Evolutionary conservation across 1,140 invertebrate genomes (phyloP).

Genomic region (Achroia grisella): DNA sequence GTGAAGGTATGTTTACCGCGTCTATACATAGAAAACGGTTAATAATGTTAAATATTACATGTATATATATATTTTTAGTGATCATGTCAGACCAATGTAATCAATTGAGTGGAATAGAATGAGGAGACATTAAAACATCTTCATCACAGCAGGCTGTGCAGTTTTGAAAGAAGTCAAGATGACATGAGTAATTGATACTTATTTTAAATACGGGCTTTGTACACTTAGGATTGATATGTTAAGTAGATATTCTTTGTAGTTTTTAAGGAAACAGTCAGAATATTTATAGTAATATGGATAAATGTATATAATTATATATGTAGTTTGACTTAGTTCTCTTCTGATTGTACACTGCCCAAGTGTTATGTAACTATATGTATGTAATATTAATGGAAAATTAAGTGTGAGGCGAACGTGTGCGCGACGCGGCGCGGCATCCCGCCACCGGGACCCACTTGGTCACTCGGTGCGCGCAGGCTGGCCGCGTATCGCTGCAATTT

Average conservation of each 20-base stretch:
- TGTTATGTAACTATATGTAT: constrained; percentile 6
- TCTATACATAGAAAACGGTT: constrained; percentile 24
- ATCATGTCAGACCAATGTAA: too few relatives aligned
- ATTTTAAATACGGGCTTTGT: constrained; percentile 20
- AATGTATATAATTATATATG: constrained; percentile 36
- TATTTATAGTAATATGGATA: constrained; percentile 35
- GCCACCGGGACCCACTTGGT: not conserved
- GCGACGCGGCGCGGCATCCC: not conserved
- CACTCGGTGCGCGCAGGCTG: not conserved
- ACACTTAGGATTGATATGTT: constrained; percentile 29
- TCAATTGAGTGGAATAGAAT: too few relatives aligned
- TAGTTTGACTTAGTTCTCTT: constrained; percentile 18
- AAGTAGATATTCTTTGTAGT: constrained; percentile 26
- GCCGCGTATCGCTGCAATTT: constrained; percentile 54
- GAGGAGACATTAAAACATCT: constrained; percentile 4
- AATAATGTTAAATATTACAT: constrained; percentile 35
- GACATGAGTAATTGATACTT: not conserved
- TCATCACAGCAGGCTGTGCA: constrained; percentile 13
- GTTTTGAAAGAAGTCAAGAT: constrained; percentile 1
- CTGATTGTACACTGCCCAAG: constrained; percentile 22
- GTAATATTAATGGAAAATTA: not conserved
- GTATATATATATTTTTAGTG: constrained; percentile 39
- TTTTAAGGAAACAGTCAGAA: constrained; percentile 32
- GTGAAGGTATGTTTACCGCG: constrained; percentile 23
- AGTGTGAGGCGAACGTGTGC: not conserved